Evolutionary conservation across 2,797 vertebrate species (phyloP).

Genomic region (Karalla daura): DNA sequence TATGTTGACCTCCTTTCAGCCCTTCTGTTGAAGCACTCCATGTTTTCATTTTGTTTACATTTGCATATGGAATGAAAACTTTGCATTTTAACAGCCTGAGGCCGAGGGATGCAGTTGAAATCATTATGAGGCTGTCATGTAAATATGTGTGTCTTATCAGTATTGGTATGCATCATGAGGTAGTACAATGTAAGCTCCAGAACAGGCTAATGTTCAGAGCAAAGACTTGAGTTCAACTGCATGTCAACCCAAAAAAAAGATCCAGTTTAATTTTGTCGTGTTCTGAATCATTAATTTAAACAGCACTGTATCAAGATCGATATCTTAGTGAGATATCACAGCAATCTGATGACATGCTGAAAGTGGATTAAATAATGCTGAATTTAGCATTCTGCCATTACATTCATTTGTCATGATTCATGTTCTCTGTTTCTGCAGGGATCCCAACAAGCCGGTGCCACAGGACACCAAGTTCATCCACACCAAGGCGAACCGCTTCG

Average conservation of each 20-base stretch:
- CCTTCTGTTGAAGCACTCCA: background rate
- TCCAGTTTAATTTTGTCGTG: background rate
- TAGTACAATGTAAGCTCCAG: slow-evolving; percentile 3
- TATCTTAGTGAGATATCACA: background rate
- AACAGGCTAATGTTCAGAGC: background rate
- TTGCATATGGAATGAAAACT: background rate
- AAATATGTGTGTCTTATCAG: background rate
- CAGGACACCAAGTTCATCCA: slow-evolving; percentile 99
- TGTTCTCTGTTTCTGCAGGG: slow-evolving; percentile 79
- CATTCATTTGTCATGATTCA: slow-evolving; percentile 3
- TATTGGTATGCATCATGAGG: background rate
- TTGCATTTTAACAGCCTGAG: background rate
- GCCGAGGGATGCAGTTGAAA: background rate
- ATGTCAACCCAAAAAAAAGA: background rate
- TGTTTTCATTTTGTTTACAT: slow-evolving; percentile 12
- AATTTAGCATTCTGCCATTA: background rate
- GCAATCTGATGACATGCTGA: background rate
- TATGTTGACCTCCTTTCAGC: slow-evolving; percentile 27
- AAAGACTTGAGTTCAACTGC: background rate
- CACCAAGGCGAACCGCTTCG: slow-evolving; percentile 97
- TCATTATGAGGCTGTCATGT: background rate
- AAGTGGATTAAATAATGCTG: background rate
- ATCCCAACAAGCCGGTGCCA: slow-evolving; percentile 98
- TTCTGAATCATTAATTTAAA: slow-evolving; percentile 9
- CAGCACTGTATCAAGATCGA: background rate